Evolutionary conservation across 1,140 invertebrate species (phyloP).

Genomic region (Phymorhynchus buccinoides): DNA sequence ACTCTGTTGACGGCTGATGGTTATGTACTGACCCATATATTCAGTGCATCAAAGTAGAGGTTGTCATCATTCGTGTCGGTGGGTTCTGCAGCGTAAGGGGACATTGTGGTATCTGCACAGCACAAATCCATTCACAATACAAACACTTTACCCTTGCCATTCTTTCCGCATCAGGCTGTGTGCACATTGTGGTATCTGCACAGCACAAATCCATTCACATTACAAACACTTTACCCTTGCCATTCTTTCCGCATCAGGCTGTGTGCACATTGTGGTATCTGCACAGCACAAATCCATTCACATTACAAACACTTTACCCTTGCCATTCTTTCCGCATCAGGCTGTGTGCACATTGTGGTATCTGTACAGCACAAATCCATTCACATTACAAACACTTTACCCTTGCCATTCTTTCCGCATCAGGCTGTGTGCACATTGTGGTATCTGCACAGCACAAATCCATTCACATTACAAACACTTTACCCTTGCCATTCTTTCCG

Average conservation of each 20-base stretch:
- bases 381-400: too few species aligned
- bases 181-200: conserved; percentile 49
- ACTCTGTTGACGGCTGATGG: too few species aligned
- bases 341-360: conserved; percentile 52
- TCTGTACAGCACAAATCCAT: conserved; percentile 32
- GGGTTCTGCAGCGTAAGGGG: conserved; percentile 54
- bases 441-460: too few species aligned
- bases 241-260: too few species aligned
- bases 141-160: too few species aligned
- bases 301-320: too few species aligned
- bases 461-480: too few species aligned
- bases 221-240: too few species aligned
- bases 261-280: conserved; percentile 52
- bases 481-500: too few species aligned
- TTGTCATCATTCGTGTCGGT: conserved; percentile 42
- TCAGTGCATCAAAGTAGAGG: conserved; percentile 87
- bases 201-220: not conserved
- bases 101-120: conserved; percentile 46
- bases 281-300: not conserved
- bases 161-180: too few species aligned
- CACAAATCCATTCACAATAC: not conserved
- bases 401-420: too few species aligned
- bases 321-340: too few species aligned
- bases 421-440: conserved; percentile 55
- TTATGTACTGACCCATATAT: conserved; percentile 81